Evolutionary conservation across 2,113 vertebrate species (phyloP).

Genomic region (Excalfactoria chinensis): DNA sequence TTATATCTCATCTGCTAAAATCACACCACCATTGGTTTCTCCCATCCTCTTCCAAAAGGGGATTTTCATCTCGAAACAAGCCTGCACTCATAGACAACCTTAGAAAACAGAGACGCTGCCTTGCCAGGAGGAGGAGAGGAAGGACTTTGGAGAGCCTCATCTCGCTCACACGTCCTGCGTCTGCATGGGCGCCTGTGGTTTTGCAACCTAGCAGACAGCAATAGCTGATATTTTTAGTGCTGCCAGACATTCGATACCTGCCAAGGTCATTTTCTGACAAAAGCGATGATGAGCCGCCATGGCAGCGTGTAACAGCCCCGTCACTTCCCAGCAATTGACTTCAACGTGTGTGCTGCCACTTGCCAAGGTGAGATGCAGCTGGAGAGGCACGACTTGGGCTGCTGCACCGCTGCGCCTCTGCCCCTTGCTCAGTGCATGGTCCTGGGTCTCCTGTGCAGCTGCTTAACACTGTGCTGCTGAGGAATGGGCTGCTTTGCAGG

Average conservation of each 20-base stretch:
- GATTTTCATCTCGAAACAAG: background rate
- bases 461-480: background rate
- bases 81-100: background rate
- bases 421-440: accelerated
- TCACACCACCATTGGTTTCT: accelerated
- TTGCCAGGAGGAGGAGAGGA: background rate
- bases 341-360: background rate
- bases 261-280: background rate
- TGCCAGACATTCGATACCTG: background rate
- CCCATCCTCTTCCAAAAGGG: accelerated
- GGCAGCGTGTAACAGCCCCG: background rate
- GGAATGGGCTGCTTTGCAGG: background rate
- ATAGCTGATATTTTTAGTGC: background rate
- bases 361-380: background rate
- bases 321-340: background rate
- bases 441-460: background rate
- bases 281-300: accelerated
- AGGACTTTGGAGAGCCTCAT: background rate
- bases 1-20: background rate
- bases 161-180: accelerated
- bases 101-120: accelerated
- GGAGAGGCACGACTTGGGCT: accelerated
- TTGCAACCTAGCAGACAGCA: background rate
- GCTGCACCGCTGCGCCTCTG: accelerated
- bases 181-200: background rate